Evolutionary conservation across 1,140 invertebrate genomes (phyloP), one percentile per base, ranked within the genome.

Genomic region (Nasonia longicornis): DNA sequence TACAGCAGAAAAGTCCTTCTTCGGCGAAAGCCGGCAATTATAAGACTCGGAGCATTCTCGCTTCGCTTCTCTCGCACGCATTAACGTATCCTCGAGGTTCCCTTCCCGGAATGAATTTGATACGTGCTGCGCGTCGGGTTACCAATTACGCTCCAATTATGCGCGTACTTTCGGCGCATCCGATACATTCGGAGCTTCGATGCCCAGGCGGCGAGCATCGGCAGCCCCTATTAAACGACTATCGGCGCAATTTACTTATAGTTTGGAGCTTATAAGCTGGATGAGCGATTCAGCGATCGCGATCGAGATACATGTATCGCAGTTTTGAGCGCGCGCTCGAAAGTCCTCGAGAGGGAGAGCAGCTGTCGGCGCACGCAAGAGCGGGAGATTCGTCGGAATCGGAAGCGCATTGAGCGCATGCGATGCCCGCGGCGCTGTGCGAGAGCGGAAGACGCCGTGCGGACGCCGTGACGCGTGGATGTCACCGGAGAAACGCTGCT

Each of bases 71-170:
- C 67, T 16, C 38, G 14, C 58, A 42, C 35, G 38, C 12, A n/a
- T 58, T 58, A 58, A n/a, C 42, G 29, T 22, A 73, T 66, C 16
- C 29, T 38, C n/a, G 16, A 20, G 42, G 45, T 10, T 72, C 16
- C 22, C 2, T 74, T 74, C 20, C 73, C 77, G 10, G 8, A 82
- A 85, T 84, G 81, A 85, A 85, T 84, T 70, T 81, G 83, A 82
- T 83, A 66, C 74, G 42, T 75, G 77, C 80, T 76, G 63, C 71
- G 83, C 79, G 80, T 85, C 66, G 48, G 58, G 80, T 85, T 85
- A 78, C 84, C 84, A 85, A 85, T 85, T 85, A 85, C 52, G 72
- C 64, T 81, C 79, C 82, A 83, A 83, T 85, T 85, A 83, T 82
- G 77, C 52, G 72, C 63, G 66, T 76, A 81, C 64, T 84, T 85